phyloP scores from a whole-genome alignment of 2,113 vertebrate species.

The Spea multiplicata region DNA sequence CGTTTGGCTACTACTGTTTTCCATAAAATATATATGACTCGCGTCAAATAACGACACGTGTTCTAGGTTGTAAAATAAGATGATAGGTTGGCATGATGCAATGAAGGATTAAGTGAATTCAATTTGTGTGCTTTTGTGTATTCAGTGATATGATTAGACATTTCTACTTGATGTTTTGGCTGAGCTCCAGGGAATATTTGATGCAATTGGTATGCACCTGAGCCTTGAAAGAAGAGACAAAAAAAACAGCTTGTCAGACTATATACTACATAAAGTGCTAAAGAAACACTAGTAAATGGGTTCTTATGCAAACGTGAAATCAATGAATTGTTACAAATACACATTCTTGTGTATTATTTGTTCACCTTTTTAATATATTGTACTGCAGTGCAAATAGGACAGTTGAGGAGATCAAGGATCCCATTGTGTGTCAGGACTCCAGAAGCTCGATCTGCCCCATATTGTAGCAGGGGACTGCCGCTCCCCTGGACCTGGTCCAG shows the following conservation, averaged over 20 bases:
- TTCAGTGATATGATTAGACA: constrained; percentile 5
- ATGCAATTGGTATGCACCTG: constrained; percentile 16
- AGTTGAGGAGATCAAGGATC: too few species aligned
- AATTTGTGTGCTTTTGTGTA: not conserved
- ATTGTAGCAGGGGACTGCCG: too few species aligned
- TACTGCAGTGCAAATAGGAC: too few species aligned
- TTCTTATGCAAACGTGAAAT: not conserved
- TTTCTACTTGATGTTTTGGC: not conserved
- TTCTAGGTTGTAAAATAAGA: not conserved
- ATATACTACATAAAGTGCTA: not conserved
- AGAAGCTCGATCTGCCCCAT: too few species aligned
- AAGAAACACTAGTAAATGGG: not conserved
- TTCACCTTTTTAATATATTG: too few species aligned
- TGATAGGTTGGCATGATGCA: not conserved
- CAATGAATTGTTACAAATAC: too few species aligned
- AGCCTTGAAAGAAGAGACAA: not conserved
- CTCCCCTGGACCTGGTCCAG: too few species aligned
- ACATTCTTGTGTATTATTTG: too few species aligned
- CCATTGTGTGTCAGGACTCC: too few species aligned
- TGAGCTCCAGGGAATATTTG: constrained; percentile 8
- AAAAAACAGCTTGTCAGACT: not conserved
- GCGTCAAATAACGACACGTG: not conserved
- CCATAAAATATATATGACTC: too few species aligned
- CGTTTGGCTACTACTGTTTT: too few species aligned
- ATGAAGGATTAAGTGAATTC: not conserved